Evolutionary conservation across 2,113 vertebrate genomes (phyloP).

Genomic region (Pelecanus crispus): DNA sequence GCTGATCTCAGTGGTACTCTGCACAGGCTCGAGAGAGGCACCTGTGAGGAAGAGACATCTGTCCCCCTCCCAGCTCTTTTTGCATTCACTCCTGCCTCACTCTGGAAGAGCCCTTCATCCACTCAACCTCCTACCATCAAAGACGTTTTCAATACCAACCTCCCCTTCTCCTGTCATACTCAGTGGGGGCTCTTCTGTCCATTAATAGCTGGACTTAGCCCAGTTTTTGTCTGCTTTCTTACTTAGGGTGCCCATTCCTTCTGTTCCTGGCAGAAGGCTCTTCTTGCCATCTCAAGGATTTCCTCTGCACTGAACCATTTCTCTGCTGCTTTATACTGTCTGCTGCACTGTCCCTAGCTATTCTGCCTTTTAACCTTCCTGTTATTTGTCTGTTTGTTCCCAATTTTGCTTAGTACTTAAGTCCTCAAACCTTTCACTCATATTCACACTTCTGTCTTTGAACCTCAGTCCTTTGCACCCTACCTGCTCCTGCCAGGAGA

Average conservation of each 20-base stretch:
- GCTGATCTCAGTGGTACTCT: neutral
- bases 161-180: neutral
- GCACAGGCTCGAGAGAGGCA: accelerated
- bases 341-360: neutral
- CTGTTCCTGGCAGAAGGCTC: neutral
- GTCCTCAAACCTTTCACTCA: neutral
- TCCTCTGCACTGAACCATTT: neutral
- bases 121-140: neutral
- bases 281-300: neutral
- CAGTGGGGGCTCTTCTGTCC: neutral
- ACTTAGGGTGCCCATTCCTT: neutral
- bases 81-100: neutral
- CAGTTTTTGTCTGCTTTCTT: neutral
- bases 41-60: neutral
- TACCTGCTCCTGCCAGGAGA: neutral
- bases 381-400: neutral
- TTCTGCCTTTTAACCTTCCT: neutral
- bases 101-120: neutral
- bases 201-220: neutral
- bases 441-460: neutral
- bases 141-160: neutral
- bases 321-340: neutral
- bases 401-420: neutral
- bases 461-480: neutral
- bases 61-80: neutral